These are phyloP conservation scores for Borostomias antarcticus DNA, from an alignment of 2,797 vertebrate species.

Conservation along the genomic window DNA sequence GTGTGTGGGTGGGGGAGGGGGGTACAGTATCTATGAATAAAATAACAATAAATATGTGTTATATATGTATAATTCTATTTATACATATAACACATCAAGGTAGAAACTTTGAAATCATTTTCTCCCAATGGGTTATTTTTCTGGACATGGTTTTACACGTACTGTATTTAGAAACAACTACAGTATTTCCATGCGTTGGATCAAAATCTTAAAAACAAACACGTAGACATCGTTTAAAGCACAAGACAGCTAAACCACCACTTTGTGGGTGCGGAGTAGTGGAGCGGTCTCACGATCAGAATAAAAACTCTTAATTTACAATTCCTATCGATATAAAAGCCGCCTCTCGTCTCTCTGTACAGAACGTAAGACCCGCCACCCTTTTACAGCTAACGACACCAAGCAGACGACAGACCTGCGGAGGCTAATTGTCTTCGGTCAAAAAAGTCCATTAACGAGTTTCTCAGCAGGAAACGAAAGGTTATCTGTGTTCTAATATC, in stretches of 20 bases:
- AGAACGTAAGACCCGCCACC: background rate
- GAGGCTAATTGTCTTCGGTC: background rate
- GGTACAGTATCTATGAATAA: background rate
- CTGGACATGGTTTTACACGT: slow-evolving; percentile 14
- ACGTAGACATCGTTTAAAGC: background rate
- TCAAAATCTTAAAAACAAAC: background rate
- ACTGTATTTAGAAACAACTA: background rate
- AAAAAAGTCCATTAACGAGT: background rate
- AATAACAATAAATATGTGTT: background rate
- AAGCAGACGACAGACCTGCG: too few relatives aligned
- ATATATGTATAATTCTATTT: background rate
- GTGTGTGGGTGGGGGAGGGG: background rate
- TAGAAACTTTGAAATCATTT: background rate
- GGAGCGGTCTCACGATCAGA: background rate
- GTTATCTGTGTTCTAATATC: background rate
- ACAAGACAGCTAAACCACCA: background rate
- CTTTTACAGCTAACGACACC: background rate
- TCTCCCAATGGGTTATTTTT: background rate
- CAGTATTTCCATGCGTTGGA: background rate
- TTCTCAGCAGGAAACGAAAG: background rate
- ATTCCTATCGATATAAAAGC: background rate
- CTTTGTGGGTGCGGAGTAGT: background rate
- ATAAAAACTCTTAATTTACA: background rate
- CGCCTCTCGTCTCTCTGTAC: background rate
- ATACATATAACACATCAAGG: background rate